phyloP scores from a whole-genome alignment of 2,113 vertebrate species.

The Dicrurus megarhynchus region DNA sequence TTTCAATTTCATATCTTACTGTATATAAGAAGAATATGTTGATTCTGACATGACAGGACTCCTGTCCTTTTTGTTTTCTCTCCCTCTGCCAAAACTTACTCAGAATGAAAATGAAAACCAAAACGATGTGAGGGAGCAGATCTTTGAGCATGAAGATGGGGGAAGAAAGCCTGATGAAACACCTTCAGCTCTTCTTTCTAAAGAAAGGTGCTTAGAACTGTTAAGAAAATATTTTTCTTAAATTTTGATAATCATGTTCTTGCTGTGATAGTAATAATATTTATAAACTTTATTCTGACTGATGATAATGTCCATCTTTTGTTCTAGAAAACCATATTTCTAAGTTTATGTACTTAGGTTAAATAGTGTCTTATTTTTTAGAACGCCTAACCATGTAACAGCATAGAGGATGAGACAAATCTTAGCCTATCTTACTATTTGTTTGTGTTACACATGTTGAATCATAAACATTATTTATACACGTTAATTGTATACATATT shows the following conservation, averaged over 20 bases:
- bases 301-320: background rate
- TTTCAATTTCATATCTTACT: background rate
- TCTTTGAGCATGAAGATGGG: constrained; percentile 44
- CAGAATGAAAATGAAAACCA: constrained; percentile 69
- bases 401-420: background rate
- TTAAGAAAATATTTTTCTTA: background rate
- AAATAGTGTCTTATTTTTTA: background rate
- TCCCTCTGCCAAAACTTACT: constrained; percentile 78
- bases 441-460: background rate
- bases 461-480: background rate
- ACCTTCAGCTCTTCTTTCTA: constrained; percentile 65
- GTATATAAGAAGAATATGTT: background rate
- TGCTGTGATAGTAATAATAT: background rate
- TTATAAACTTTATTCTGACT: background rate
- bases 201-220: constrained; percentile 81
- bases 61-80: constrained; percentile 84
- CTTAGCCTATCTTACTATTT: background rate
- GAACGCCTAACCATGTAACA: background rate
- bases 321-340: background rate
- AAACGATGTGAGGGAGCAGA: constrained; percentile 17
- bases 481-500: background rate
- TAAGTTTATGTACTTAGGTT: background rate
- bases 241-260: background rate
- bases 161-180: constrained; percentile 58
- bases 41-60: constrained; percentile 84